These are phyloP conservation scores for Squalus acanthias DNA, from an alignment of 2,797 vertebrate species.

Conservation along the genomic window DNA sequence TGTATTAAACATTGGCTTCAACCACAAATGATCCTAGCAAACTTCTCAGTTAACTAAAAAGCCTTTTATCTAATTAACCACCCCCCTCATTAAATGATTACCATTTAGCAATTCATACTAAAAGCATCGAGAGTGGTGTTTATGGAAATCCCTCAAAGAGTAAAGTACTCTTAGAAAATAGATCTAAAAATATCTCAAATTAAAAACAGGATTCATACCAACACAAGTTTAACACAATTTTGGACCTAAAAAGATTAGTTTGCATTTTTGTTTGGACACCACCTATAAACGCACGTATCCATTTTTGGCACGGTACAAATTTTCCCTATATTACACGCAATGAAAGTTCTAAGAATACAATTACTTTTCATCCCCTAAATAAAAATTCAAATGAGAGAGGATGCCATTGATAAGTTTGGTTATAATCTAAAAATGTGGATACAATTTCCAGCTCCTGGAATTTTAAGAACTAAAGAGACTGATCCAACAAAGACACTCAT, in stretches of 20 bases:
- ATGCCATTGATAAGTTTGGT: background rate
- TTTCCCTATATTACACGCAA: background rate
- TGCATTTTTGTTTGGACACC: background rate
- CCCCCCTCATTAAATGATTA: background rate
- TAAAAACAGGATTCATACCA: background rate
- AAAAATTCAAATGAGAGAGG: background rate
- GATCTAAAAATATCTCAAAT: background rate
- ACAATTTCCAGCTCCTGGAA: too few relatives aligned
- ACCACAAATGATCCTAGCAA: background rate
- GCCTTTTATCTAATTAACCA: background rate
- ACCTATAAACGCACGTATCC: background rate
- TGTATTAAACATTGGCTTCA: background rate
- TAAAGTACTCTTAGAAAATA: background rate
- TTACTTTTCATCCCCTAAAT: background rate
- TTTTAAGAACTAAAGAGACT: too few relatives aligned
- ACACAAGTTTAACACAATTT: background rate
- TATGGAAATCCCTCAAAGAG: background rate
- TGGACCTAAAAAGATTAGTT: background rate
- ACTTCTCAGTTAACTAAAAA: background rate
- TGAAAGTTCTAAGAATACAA: background rate
- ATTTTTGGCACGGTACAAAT: background rate
- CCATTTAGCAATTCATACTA: background rate
- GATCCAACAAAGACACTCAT: too few relatives aligned
- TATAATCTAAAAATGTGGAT: background rate
- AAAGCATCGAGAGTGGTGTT: background rate